These are phyloP conservation scores for Diprion similis DNA, from an alignment of 1,140 invertebrate genomes.

Conservation along the genomic window DNA sequence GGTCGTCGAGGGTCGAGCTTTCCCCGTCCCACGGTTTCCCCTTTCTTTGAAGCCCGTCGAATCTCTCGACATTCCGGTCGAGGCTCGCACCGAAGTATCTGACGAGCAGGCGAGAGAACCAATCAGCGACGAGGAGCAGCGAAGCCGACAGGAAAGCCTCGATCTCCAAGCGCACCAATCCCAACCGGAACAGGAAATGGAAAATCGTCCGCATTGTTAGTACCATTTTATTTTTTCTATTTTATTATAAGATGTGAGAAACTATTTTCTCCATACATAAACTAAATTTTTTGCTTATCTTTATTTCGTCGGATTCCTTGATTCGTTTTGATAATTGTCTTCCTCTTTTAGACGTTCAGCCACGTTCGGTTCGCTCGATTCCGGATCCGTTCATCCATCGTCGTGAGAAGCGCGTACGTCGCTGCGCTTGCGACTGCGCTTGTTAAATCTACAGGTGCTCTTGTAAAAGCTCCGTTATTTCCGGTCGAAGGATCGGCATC, in stretches of 20 bases:
- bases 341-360: slow-evolving; percentile 66
- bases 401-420: slow-evolving; percentile 66
- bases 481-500: too few species aligned
- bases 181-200: slow-evolving; percentile 43
- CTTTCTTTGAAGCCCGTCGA: slow-evolving; percentile 47
- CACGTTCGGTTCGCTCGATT: slow-evolving; percentile 66
- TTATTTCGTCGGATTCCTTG: neutral
- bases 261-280: slow-evolving; percentile 15
- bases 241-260: slow-evolving; percentile 8
- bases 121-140: slow-evolving; percentile 40
- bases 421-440: slow-evolving; percentile 68
- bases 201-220: slow-evolving; percentile 69
- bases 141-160: slow-evolving; percentile 36
- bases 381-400: slow-evolving; percentile 56
- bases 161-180: slow-evolving; percentile 36
- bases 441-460: slow-evolving; percentile 49
- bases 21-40: slow-evolving; percentile 46
- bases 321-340: too few species aligned
- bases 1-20: slow-evolving; percentile 51
- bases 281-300: slow-evolving; percentile 3
- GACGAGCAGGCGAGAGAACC: slow-evolving; percentile 47
- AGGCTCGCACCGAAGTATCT: slow-evolving; percentile 47
- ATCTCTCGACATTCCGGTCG: slow-evolving; percentile 50
- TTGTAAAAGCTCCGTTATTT: too few species aligned
- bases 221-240: slow-evolving; percentile 23